These are phyloP conservation scores for Mythimna pallens DNA, from an alignment of 2,888 invertebrate species.

Conservation along the genomic window DNA sequence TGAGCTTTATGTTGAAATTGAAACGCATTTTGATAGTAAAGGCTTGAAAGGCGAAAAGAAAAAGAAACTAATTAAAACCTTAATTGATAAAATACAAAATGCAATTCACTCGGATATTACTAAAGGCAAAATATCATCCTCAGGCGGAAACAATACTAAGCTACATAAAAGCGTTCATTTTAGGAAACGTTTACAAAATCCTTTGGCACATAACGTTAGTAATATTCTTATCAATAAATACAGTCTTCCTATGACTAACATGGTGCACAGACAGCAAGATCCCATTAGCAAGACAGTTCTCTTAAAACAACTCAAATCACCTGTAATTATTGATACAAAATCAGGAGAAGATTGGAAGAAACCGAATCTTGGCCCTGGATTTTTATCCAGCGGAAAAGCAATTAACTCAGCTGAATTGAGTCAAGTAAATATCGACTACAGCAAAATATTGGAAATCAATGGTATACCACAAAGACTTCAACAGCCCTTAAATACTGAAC, in stretches of 20 bases:
- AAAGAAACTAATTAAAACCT: slow-evolving; percentile 78
- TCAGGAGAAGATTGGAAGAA: slow-evolving; percentile 73
- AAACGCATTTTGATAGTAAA: slow-evolving; percentile 85
- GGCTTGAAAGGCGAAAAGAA: slow-evolving; percentile 82
- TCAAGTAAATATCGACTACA: slow-evolving; percentile 77
- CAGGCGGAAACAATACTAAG: slow-evolving; percentile 56
- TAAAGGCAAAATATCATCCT: slow-evolving; percentile 21
- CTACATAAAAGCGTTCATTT: slow-evolving; percentile 71
- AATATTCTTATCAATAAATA: slow-evolving; percentile 64
- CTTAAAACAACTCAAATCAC: slow-evolving; percentile 56
- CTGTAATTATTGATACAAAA: slow-evolving; percentile 66
- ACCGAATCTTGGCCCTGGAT: slow-evolving; percentile 69
- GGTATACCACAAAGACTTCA: slow-evolving; percentile 81
- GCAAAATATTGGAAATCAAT: slow-evolving; percentile 70
- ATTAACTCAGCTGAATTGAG: slow-evolving; percentile 82
- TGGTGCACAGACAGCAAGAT: slow-evolving; percentile 74
- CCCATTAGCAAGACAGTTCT: slow-evolving; percentile 75
- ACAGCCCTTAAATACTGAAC: slow-evolving; percentile 76
- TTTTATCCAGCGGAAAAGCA: slow-evolving; percentile 73
- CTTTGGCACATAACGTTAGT: slow-evolving; percentile 68
- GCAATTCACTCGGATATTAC: slow-evolving; percentile 77
- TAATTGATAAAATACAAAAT: slow-evolving; percentile 84
- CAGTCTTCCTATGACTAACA: slow-evolving; percentile 53
- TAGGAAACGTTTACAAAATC: slow-evolving; percentile 79
- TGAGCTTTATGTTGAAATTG: slow-evolving; percentile 85